Conservation (phyloP, 2,113 vertebrate genomes). For the Galeopterus variegatus region DNA sequence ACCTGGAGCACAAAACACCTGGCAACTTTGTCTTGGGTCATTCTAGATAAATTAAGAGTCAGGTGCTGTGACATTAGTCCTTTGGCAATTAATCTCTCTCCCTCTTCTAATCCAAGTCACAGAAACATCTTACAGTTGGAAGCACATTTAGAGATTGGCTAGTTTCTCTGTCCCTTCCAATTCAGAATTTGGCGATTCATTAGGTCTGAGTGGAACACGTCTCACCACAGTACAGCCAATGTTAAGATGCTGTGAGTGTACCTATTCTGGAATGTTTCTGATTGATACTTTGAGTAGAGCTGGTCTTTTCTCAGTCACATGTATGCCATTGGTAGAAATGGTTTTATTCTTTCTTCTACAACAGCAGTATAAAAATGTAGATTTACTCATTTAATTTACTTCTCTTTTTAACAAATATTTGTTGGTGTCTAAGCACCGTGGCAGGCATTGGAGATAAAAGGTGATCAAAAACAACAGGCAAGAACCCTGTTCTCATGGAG, state of each 20-base stretch:
- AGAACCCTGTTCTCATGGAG: not conserved
- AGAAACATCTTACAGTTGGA: not conserved
- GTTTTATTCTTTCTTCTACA: constrained; percentile 2
- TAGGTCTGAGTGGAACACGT: not conserved
- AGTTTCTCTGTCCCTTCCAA: not conserved
- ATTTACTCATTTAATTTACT: not conserved
- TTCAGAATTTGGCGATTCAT: not conserved
- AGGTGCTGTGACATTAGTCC: not conserved
- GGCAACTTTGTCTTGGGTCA: not conserved
- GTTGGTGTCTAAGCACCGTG: not conserved
- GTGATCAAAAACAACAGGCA: not conserved
- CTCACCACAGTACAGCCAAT: not conserved
- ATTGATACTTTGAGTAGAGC: not conserved
- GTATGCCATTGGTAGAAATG: not conserved
- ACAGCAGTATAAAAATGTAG: not conserved
- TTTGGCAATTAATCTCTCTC: not conserved
- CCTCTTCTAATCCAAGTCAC: not conserved
- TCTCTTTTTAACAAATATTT: constrained; percentile 23
- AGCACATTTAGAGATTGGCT: not conserved
- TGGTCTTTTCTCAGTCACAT: not conserved
- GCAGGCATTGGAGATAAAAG: not conserved
- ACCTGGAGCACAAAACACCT: not conserved
- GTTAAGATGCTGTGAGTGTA: not conserved
- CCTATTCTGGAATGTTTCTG: not conserved
- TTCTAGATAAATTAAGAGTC: not conserved